Base-by-base conservation (phyloP, 2,888 invertebrate species). In the Idaea straminata region DNA sequence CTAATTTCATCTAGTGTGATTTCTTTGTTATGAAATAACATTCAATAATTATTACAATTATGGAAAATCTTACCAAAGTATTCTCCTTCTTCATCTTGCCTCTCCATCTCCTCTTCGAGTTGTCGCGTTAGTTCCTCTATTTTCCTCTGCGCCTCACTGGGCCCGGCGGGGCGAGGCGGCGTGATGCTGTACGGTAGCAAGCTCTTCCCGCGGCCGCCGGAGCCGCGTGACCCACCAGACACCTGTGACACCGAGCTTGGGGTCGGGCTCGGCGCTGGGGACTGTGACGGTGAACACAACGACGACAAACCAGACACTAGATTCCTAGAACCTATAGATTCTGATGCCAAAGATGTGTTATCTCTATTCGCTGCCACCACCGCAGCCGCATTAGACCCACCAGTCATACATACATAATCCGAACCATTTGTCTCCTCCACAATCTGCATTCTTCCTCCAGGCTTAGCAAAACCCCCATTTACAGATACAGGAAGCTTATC, bases 91-190 rank as follows among this genome's bases (percentile, higher is more conserved):
- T 98, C 98, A 88, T 98, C 98, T 80, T 97, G 97, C 78, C 97
- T 96, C 85, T 99, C 99, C 96, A 99, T 97, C 93, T 98, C 98
- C 84, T 98, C 98, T 85, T 98, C 98, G 72, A 98, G 94, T 83
- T 98, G 97, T 64, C 97, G 94, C 15, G 98, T 98, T 70, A 98
- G 94, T 81, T 98, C 98, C 86, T 98, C 98, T 79, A 98, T 96
- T 91, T 98, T 98, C 66, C 96, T 95, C 87, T 98, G 97, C 38
- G 98, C 98, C 86, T 98, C 98, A 65, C 98, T 97, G 25, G 97
- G 98, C 4, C 98, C 98, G 77, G 96, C 95, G 35, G 97, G 97
- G 69, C 97, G 95, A 5, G 97, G 97, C 59, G 97, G 97, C 61
- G 98, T 98, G 35, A 98, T 96, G 86, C 96, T 97, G 80, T 97